Percentiles rank a stretch among this genome's conserved stretches.
phyloP scores from a whole-genome alignment of 2,888 invertebrate genomes.

The Bombyx huttoni region DNA sequence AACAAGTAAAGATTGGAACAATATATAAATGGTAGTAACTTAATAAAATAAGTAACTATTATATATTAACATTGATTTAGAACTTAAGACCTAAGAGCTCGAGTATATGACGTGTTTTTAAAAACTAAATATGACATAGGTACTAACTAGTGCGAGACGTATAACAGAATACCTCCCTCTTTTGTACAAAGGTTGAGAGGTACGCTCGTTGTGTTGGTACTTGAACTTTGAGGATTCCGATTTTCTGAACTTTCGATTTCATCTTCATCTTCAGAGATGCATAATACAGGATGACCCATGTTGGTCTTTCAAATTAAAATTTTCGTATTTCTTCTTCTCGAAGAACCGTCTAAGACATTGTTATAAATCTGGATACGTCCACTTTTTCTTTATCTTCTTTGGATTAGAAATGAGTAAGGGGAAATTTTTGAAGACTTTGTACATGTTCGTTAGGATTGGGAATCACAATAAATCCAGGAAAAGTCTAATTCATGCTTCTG shows the following conservation, averaged over 20 bases:
- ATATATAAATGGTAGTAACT: too few relatives aligned
- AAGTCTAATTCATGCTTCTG: conserved; percentile 2
- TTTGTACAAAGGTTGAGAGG: conserved; percentile 6
- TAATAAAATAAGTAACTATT: too few relatives aligned
- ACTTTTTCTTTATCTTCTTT: not conserved
- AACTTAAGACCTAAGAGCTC: too few relatives aligned
- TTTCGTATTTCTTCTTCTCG: not conserved
- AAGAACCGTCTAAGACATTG: conserved; percentile 8
- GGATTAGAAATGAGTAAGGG: not conserved
- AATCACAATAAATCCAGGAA: conserved; percentile 4
- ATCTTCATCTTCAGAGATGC: conserved; percentile 3
- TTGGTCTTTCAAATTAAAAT: not conserved
- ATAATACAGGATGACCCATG: not conserved
- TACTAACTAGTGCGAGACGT: too few relatives aligned
- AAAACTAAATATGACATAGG: too few relatives aligned
- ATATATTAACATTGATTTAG: too few relatives aligned
- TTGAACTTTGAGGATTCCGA: not conserved
- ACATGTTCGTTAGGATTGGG: not conserved
- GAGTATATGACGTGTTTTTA: too few relatives aligned
- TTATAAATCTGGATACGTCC: conserved; percentile 9
- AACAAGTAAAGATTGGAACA: too few relatives aligned
- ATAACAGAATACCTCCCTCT: conserved; percentile 1
- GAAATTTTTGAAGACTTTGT: conserved; percentile 1
- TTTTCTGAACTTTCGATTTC: not conserved
- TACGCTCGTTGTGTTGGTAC: too few relatives aligned